A percentile compares a stretch with the other conserved stretches of the same genome.
These are phyloP conservation scores for Cyrtonyx montezumae DNA, from an alignment of 2,113 vertebrate species.

Conservation along the genomic window DNA sequence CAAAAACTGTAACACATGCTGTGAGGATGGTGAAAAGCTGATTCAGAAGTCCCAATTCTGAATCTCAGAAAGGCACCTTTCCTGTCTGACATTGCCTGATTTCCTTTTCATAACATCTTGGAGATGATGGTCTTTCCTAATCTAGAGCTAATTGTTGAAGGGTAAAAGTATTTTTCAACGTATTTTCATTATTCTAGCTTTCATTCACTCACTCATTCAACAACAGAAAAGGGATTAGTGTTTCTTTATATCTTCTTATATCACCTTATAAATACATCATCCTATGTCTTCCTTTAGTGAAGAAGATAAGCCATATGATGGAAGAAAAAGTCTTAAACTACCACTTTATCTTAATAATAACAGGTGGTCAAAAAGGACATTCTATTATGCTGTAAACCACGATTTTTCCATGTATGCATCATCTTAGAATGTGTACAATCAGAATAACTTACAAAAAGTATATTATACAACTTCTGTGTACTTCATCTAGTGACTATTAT, in stretches of 20 bases:
- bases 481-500: background rate
- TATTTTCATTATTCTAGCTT: background rate
- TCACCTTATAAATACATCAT: background rate
- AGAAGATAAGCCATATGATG: background rate
- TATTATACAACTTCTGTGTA: background rate
- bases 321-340: background rate
- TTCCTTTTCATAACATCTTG: background rate
- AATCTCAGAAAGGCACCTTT: background rate
- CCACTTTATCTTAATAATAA: background rate
- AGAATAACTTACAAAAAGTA: background rate
- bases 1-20: background rate
- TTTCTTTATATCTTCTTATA: background rate
- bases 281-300: background rate
- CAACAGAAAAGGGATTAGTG: background rate
- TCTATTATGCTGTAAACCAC: background rate
- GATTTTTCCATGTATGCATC: background rate
- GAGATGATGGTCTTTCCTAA: background rate
- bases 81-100: background rate
- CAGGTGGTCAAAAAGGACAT: background rate
- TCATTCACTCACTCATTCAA: background rate
- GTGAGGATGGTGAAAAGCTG: background rate
- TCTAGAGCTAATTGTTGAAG: background rate
- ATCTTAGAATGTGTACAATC: background rate
- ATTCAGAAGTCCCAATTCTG: background rate
- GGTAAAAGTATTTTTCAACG: background rate